Percentiles rank a stretch among this genome's conserved stretches.
phyloP scores from a whole-genome alignment of 2,113 vertebrate species.

The Syrrhaptes paradoxus region DNA sequence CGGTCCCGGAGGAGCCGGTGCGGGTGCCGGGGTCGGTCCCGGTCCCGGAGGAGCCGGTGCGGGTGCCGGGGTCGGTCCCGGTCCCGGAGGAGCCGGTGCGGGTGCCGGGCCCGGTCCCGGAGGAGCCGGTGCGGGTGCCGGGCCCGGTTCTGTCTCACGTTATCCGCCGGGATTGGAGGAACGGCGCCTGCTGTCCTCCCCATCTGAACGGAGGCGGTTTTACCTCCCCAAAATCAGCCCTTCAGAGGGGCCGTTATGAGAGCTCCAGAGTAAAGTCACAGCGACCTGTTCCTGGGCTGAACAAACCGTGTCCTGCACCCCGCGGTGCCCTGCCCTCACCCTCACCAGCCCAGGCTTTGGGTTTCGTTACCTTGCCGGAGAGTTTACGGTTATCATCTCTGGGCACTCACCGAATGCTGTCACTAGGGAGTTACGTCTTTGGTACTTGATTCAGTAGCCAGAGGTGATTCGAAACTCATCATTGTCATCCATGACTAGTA shows the following conservation, averaged over 20 bases:
- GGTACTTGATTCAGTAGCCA: background rate
- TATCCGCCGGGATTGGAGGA: rapidly evolving
- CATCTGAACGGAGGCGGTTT: rapidly evolving
- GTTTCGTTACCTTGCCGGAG: background rate
- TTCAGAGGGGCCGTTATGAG: rapidly evolving
- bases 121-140: rapidly evolving
- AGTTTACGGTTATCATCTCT: background rate
- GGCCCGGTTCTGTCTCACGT: no score
- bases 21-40: no score
- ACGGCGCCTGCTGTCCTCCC: rapidly evolving
- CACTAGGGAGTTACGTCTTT: no score
- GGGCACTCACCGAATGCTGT: no score
- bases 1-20: no score
- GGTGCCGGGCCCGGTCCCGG: no score
- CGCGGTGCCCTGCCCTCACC: no score
- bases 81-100: no score
- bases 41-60: background rate
- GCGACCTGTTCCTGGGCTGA: rapidly evolving
- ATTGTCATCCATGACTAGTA: background rate
- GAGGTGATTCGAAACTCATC: background rate
- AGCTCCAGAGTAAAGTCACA: background rate
- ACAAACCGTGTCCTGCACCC: rapidly evolving
- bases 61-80: rapidly evolving
- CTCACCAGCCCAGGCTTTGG: rapidly evolving
- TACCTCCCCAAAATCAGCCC: rapidly evolving